Evolutionary conservation across 2,113 vertebrate species (phyloP).

Genomic region (Ariopsis seemanni): DNA sequence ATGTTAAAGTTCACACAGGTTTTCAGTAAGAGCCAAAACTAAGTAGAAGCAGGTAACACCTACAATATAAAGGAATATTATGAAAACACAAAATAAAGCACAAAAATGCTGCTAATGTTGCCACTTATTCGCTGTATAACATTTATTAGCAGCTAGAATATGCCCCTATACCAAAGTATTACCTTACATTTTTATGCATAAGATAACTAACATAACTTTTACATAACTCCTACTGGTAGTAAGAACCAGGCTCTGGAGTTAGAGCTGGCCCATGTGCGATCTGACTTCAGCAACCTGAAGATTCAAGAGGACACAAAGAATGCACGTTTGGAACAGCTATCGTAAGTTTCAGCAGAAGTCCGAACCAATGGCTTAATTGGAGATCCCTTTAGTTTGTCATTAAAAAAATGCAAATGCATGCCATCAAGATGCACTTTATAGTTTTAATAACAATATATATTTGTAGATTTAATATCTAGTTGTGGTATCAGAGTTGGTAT

Average conservation of each 20-base stretch:
- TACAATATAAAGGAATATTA: neutral
- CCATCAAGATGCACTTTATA: neutral
- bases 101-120: neutral
- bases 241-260: conserved; percentile 86
- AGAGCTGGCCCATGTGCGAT: conserved; percentile 82
- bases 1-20: neutral
- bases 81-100: neutral
- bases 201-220: neutral
- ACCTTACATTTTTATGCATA: neutral
- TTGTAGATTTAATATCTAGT: neutral
- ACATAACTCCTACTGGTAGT: conserved; percentile 58
- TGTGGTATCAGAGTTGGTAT: neutral
- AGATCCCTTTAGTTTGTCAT: neutral
- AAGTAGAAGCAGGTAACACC: neutral
- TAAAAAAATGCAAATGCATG: neutral
- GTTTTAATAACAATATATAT: neutral
- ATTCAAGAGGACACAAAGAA: conserved; percentile 84
- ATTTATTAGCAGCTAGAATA: neutral
- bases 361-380: neutral
- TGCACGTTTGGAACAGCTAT: conserved; percentile 85
- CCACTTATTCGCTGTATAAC: neutral
- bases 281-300: conserved; percentile 84
- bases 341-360: conserved; percentile 70
- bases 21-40: neutral
- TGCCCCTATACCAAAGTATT: neutral